phyloP scores from a whole-genome alignment of 1,140 invertebrate genomes.

The Cotesia vestalis region DNA sequence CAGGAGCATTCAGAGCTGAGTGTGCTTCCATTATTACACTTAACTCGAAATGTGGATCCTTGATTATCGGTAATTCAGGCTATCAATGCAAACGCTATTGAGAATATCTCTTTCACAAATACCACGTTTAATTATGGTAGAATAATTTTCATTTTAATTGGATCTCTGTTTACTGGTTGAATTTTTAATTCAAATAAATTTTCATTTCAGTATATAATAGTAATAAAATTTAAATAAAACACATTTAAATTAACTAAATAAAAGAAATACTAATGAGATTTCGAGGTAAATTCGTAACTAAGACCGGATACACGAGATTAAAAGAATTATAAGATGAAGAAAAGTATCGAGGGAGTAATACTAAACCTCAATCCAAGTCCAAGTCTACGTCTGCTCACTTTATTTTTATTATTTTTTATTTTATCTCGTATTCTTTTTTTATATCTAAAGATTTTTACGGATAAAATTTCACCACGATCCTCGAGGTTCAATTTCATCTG shows the following conservation, averaged over 20 bases:
- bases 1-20: neutral
- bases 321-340: conserved; percentile 7
- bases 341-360: conserved; percentile 17
- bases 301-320: conserved; percentile 8
- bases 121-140: neutral
- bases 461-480: conserved; percentile 31
- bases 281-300: neutral
- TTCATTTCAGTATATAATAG: neutral
- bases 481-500: conserved; percentile 24
- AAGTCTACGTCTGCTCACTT: neutral
- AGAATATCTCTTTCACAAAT: conserved; percentile 5
- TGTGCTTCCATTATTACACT: conserved; percentile 30
- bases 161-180: neutral
- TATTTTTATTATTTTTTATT: neutral
- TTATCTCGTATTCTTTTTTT: conserved; percentile 13
- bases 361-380: conserved; percentile 5
- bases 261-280: conserved; percentile 11
- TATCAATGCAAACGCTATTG: conserved; percentile 16
- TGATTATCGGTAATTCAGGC: conserved; percentile 28
- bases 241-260: conserved; percentile 5
- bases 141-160: conserved; percentile 7
- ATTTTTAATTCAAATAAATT: neutral
- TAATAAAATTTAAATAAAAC: neutral
- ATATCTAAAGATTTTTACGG: conserved; percentile 21
- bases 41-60: conserved; percentile 16